These are phyloP conservation scores for Neotragus pygmaeus DNA, from an alignment of 2,113 vertebrate species.

Conservation along the genomic window DNA sequence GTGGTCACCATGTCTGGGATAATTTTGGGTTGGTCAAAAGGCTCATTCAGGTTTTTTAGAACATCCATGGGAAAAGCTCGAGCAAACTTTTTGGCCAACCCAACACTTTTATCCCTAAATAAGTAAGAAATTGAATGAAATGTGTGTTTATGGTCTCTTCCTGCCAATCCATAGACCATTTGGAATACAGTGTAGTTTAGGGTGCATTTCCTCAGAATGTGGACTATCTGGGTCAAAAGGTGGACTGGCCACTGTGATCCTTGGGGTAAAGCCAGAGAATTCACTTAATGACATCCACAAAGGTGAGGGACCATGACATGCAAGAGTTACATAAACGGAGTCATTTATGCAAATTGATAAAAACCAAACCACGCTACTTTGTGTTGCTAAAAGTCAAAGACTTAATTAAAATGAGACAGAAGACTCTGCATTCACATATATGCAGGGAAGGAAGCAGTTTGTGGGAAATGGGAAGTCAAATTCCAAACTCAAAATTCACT, in stretches of 20 bases:
- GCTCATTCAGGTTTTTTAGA: not conserved
- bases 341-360: not conserved
- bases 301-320: not conserved
- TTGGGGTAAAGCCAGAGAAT: not conserved
- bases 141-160: not conserved
- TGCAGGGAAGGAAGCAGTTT: not conserved
- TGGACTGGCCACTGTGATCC: not conserved
- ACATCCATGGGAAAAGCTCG: accelerated
- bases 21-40: not conserved
- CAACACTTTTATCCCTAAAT: constrained; percentile 8
- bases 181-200: not conserved
- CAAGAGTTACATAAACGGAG: not conserved
- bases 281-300: not conserved
- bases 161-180: not conserved
- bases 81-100: not conserved
- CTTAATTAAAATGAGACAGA: not conserved
- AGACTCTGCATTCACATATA: not conserved
- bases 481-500: not conserved
- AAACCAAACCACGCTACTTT: not conserved
- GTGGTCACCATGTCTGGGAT: not conserved
- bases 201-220: not conserved
- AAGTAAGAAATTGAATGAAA: constrained; percentile 40
- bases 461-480: not conserved
- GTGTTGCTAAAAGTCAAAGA: not conserved
- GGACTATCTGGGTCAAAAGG: not conserved